Evolutionary conservation across 2,113 vertebrate genomes (phyloP), one percentile per base, ranked within the genome.

Genomic region (Trogon surrucura): DNA sequence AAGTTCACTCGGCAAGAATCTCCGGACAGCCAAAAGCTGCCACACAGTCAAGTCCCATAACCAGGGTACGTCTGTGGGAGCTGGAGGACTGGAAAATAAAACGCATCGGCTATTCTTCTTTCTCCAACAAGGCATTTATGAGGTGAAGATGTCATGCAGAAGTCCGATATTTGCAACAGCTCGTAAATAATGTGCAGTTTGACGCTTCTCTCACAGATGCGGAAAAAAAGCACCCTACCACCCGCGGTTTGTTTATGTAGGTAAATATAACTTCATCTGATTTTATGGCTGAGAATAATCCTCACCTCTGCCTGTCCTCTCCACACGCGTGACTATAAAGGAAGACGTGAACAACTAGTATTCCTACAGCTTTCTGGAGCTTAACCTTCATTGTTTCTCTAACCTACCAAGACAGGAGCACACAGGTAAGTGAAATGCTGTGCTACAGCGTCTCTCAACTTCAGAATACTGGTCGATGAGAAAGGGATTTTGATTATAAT

Each of bases 101-200:
- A 73, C 2, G 1, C 5, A 8, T 47, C 88, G 91, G 64, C 64
- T 41, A 73, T 22, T 89, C 85, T 70, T 53, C 57, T 20, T 73
- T 50, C 82, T 71, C 72, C 64, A 73, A 6, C 17, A 56, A 89
- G 85, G 87, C 66, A 91, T 89, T 96, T 88, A 73, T n/a, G 64
- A 95, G 79, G 58, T 78, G 64, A 89, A 81, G 66, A 69, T 78
- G 74, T 82, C 93, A 85, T 6, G 48, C 80, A 81, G 20, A 89
- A 95, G 80, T 54, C 91, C 91, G 71, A 0, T 67, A 91, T 78
- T 61, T 71, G 50, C 51, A 86, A 51, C 65, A 89, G 72, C 53
- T 91, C 11, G 0, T 82, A 93, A 85, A 93, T 81, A 91, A 95
- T 2, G 5, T 6, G 16, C 16, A 4, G 8, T 61, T 67, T 86